Conservation (phyloP, 2,888 invertebrate genomes). For the Dysmachus trigonus region DNA sequence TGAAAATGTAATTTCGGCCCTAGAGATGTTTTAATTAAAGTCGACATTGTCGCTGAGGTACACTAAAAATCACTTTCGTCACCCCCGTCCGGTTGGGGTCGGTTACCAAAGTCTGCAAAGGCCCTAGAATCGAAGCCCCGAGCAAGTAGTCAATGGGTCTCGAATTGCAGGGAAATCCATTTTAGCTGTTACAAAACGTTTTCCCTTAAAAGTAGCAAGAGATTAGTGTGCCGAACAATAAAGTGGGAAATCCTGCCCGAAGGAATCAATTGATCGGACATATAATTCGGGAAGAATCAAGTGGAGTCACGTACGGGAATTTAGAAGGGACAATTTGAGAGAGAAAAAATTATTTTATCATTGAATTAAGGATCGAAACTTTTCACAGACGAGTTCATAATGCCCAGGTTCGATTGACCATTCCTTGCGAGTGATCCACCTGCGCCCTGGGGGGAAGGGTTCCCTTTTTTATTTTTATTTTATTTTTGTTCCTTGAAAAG, state of each 20-base stretch:
- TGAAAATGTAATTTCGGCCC: neutral
- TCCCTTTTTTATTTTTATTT: neutral
- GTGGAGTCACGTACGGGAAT: slow-evolving; percentile 17
- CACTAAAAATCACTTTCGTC: neutral
- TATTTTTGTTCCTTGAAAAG: neutral
- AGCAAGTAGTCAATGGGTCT: neutral
- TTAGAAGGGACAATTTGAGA: neutral
- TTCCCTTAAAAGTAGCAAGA: neutral
- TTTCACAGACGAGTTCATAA: slow-evolving; percentile 6
- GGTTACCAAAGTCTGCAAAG: neutral
- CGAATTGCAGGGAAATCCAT: neutral
- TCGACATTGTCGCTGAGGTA: neutral
- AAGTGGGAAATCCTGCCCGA: neutral
- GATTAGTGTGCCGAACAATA: neutral
- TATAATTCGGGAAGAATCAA: neutral
- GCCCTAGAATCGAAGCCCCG: neutral
- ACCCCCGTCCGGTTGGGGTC: neutral
- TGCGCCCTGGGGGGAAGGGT: neutral
- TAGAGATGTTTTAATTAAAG: neutral
- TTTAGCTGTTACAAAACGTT: neutral
- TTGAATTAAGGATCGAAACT: slow-evolving; percentile 28
- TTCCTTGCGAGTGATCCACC: neutral
- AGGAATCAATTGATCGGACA: slow-evolving; percentile 30
- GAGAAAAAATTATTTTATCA: slow-evolving; percentile 21
- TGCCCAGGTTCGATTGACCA: neutral